A percentile compares a stretch with the other conserved stretches of the same genome.
phyloP scores from a whole-genome alignment of 1,140 invertebrate genomes.

The Aradophagus sp. region DNA sequence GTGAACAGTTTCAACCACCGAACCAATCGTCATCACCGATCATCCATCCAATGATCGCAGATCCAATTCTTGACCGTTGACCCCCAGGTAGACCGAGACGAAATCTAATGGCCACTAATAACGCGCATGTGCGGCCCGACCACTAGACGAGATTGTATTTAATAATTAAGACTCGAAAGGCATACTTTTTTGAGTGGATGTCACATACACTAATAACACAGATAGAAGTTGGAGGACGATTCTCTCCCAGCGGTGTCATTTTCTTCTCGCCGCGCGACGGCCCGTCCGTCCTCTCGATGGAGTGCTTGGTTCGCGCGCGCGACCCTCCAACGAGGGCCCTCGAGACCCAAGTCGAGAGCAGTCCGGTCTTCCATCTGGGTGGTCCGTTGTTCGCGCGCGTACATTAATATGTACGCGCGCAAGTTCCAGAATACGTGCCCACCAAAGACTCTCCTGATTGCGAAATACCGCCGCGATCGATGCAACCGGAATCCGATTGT shows the following conservation, averaged over 20 bases:
- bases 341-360: slow-evolving; percentile 65
- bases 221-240: slow-evolving; percentile 34
- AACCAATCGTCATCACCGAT: too few species aligned
- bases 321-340: slow-evolving; percentile 66
- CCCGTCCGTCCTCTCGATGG: slow-evolving; percentile 64
- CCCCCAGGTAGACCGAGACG: slow-evolving; percentile 7
- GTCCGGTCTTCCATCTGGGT: slow-evolving; percentile 68
- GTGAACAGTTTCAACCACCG: too few species aligned
- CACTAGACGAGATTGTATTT: slow-evolving; percentile 32
- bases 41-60: too few species aligned
- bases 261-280: slow-evolving; percentile 63
- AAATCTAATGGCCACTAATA: slow-evolving; percentile 34
- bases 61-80: slow-evolving; percentile 4
- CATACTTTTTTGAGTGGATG: slow-evolving; percentile 48
- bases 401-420: slow-evolving; percentile 63
- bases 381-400: slow-evolving; percentile 73
- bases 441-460: slow-evolving; percentile 33
- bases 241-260: slow-evolving; percentile 61
- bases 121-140: slow-evolving; percentile 17
- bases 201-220: slow-evolving; percentile 49
- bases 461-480: slow-evolving; percentile 15
- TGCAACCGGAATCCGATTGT: slow-evolving; percentile 21
- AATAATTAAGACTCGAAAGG: slow-evolving; percentile 47
- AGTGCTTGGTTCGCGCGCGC: slow-evolving; percentile 70
- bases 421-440: slow-evolving; percentile 17